Base-by-base conservation (phyloP, 2,888 invertebrate genomes). In the Cerastis rubricosa region DNA sequence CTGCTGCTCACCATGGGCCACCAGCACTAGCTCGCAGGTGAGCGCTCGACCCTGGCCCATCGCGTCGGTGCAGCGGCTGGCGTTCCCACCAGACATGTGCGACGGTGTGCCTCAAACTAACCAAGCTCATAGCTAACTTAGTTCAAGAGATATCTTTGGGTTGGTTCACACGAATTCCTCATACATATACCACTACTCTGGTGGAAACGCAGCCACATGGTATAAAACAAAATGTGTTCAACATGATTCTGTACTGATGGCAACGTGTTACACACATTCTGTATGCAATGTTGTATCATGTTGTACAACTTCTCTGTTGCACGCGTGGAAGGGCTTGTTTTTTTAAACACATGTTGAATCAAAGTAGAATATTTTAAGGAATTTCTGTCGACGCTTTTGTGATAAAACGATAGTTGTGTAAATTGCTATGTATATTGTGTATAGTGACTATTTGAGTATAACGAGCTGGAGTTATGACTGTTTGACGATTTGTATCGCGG, bases 1-100 rank as follows among this genome's bases (percentile, higher is more conserved):
- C 97, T 99, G 0, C 93, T 99, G 45, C 97, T 99, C n/a, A 98
- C 99, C 0, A 97, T 99, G 89, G 98, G 99, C 6, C 99, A 99
- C 95, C 98, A 98, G 88, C 99, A 99, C 96, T 98, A 61, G 11
- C 59, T 29, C 25, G 17, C 8, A 59, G 17, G 17, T 61, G 61
- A 61, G 19, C 35, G 29, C 17, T 25, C 57, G 35, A 35, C 12
- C 19, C 1, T 35, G 29, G 29, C 29, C 9, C 19, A 59, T 29
- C 17, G 17, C 17, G 57, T 59, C 12, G 25, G 25, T 57, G 7
- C 25, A 12, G 11, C 54, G 54, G n/a, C n/a, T 54, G 54, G 54
- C 9, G 9, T 12, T 54, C n/a, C 54, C 54, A n/a, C n/a, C 54
- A 54, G 54, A n/a, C 12, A 5, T 54, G 54, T 12, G 17, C 25